A percentile compares a stretch with the other conserved stretches of the same genome.
These are phyloP conservation scores for Autographa pulchrina DNA, from an alignment of 2,888 invertebrate genomes.

Conservation along the genomic window DNA sequence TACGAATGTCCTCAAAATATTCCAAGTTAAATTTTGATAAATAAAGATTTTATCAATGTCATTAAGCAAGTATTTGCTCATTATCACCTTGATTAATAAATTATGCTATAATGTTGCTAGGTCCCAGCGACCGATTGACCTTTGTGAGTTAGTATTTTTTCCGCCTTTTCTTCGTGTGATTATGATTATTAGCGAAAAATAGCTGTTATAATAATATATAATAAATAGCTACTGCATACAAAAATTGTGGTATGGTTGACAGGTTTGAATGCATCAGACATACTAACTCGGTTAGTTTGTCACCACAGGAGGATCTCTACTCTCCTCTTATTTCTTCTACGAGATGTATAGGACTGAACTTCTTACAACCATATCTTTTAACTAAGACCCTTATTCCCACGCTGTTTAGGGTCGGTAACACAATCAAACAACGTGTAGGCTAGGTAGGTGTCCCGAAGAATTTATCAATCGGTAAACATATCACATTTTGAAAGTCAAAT, in stretches of 20 bases:
- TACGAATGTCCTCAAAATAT: background rate
- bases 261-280: no score
- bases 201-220: no score
- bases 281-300: no score
- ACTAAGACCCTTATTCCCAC: background rate
- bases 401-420: background rate
- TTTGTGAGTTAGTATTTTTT: background rate
- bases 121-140: background rate
- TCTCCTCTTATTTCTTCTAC: no score
- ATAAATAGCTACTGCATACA: no score
- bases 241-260: no score
- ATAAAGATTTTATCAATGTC: background rate
- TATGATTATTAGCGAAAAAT: no score
- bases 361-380: background rate
- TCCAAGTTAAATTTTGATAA: background rate
- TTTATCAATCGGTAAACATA: slow-evolving; percentile 19
- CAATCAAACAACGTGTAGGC: background rate
- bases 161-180: no score
- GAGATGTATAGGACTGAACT: background rate
- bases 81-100: background rate
- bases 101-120: background rate
- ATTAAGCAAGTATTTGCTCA: background rate
- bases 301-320: no score
- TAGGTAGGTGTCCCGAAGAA: background rate
- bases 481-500: slow-evolving; percentile 36